Evolutionary conservation across 2,797 vertebrate species (phyloP).

Genomic region (Malacoctenus gilli): DNA sequence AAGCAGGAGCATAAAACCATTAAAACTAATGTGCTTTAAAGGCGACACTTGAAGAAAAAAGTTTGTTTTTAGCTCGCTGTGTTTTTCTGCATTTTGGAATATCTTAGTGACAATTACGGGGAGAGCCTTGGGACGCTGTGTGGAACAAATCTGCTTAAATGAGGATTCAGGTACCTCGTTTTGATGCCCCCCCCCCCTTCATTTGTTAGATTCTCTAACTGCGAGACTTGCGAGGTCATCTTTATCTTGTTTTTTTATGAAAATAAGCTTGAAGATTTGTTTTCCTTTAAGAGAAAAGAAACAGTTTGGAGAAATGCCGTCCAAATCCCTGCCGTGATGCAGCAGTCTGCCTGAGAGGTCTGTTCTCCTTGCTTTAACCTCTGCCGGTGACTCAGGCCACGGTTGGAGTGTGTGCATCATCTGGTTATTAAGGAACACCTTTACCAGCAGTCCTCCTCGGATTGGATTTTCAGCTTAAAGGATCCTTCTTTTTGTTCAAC

Average conservation of each 20-base stretch:
- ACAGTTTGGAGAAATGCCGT: neutral
- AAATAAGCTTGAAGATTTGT: no score
- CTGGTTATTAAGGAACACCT: constrained; percentile 68
- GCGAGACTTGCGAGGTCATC: constrained; percentile 65
- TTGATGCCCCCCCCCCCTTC: constrained; percentile 59
- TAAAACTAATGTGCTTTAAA: constrained; percentile 9
- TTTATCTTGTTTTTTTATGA: constrained; percentile 64
- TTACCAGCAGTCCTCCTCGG: constrained; percentile 53
- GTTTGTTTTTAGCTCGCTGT: neutral
- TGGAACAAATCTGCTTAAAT: constrained; percentile 25
- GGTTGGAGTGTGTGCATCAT: constrained; percentile 65
- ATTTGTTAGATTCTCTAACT: constrained; percentile 68
- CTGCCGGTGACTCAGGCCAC: constrained; percentile 45
- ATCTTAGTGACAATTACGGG: constrained; percentile 3
- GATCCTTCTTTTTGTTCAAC: constrained; percentile 69
- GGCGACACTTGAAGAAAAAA: neutral
- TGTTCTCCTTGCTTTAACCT: constrained; percentile 57
- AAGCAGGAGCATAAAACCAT: neutral
- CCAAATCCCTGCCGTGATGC: no score
- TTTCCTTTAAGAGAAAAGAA: constrained; percentile 6
- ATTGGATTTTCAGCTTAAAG: constrained; percentile 74
- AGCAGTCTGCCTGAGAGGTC: constrained; percentile 15
- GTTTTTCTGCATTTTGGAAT: constrained; percentile 8
- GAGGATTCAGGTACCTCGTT: constrained; percentile 40
- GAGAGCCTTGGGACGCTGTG: constrained; percentile 28